phyloP scores from a whole-genome alignment of 2,113 vertebrate species.

The Xerus inauris region DNA sequence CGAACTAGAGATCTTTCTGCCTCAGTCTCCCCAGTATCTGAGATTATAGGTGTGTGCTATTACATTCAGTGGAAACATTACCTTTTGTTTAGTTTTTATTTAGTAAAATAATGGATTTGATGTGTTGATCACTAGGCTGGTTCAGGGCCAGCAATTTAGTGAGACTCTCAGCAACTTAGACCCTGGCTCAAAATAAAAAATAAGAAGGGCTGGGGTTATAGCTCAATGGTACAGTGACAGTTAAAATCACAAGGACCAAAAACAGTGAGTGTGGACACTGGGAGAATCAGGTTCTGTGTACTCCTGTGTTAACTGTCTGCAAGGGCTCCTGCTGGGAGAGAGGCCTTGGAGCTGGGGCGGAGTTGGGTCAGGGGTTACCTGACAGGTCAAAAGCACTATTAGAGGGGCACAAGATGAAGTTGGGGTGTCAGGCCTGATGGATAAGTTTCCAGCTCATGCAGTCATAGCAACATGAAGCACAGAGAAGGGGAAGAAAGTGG shows the following conservation, averaged over 20 bases:
- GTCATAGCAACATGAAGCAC: neutral
- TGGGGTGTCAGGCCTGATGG: rapidly evolving
- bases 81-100: neutral
- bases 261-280: neutral
- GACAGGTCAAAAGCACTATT: neutral
- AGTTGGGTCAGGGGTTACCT: neutral
- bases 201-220: no score
- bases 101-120: neutral
- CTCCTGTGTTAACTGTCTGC: rapidly evolving
- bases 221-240: no score
- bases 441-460: neutral
- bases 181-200: no score
- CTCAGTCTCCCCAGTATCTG: neutral
- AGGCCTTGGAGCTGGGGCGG: neutral
- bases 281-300: neutral
- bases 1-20: neutral
- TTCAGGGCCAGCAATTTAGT: no score
- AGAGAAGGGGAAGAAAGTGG: neutral
- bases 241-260: neutral
- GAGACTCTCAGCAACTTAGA: no score
- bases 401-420: neutral
- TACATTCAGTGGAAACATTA: neutral
- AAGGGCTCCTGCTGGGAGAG: neutral
- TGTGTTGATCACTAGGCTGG: neutral
- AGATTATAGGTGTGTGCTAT: neutral